Base-by-base conservation (phyloP, 2,797 vertebrate species). In the Odontamblyopus rebecca region DNA sequence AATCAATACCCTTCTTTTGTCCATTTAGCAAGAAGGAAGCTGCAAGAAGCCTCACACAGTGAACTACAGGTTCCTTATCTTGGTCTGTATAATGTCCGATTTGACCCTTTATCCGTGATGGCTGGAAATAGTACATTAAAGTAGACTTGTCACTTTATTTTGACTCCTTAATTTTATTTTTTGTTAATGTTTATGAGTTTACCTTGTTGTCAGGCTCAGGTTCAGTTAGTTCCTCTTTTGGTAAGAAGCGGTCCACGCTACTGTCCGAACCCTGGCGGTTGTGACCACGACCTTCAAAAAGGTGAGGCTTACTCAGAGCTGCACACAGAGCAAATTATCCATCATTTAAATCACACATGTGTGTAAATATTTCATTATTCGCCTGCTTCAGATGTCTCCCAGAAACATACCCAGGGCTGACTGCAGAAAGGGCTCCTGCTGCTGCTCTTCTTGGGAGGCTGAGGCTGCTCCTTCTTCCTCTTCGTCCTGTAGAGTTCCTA, bases 11-110 rank as follows among this genome's bases (percentile, higher is more conserved):
- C 60, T 95, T 95, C 78, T 94, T 97, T 68, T 95, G 92, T 59
- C 98, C 97, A 0, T 95, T 97, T 48, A 99, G 94, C 27, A 99
- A 89, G 82, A 99, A 99, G 9, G 97, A 99, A 13, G 97, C 97
- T 0, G 96, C 94, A 6, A 99, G 91, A 70, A 99, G 96, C 41
- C 98, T 93, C 18, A 97, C 95, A 3, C 98, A 99, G 76, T 99
- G 96, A 71, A 97, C 93, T n/a, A 99, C 83, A 1, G 98, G 97
- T 61, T 95, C 96, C 56, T 89, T 91, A 61, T 87, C 91, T 2
- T 86, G 91, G 81, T 98, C 96, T 0, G 94, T 94, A 0, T 96
- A 95, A 84, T 96, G 95, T 61, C 98, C 97, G 9, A 99, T 97
- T 69, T 97, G 95, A 71, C 97, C 97, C 82, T 95, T 98, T 66